Evolutionary conservation across 2,113 vertebrate species (phyloP), one percentile per base, ranked within the genome.

Genomic region (Pithys albifrons): DNA sequence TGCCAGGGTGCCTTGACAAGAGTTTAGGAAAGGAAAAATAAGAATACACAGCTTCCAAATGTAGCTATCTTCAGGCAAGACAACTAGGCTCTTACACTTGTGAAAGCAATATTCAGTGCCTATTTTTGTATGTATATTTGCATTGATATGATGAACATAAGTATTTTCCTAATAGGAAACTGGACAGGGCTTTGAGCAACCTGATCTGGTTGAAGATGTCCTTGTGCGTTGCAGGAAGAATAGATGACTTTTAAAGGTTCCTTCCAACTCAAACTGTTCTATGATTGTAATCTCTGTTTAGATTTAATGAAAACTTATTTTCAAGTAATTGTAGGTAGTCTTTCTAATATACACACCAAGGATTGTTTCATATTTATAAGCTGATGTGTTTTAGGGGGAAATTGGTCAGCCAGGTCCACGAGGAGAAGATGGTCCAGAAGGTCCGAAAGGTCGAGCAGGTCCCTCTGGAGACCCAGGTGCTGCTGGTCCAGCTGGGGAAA

Each of bases 361-460:
- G 7, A 27, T 78, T 64, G 27, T 48, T 72, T 62, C 28, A 15
- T 88, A 71, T 86, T 95, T 88, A 96, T 35, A 69, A 70, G 25
- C 11, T 70, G 59, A 33, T 97, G 11, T 82, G 31, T 95, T 98
- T 88, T 94, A 99, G 99, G 99, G 99, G 85, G 99, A 99, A 97
- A 27, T 98, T 71, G 99, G 99, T 48, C 97, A 98, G 88, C 4
- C 98, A 8, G 99, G 99, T 19, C 81, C 98, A 39, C 98, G 99
- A 92, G 99, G 99, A 97, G 99, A 99, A 95, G 99, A 99, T 31
- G 99, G 99, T 65, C 99, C 99, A 19, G 99, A 99, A 97, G 99
- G 99, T 85, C 99, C 99, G 14, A 99, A 99, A 97, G 99, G 99
- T 79, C 98, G 99, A 91, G 65, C 98, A 6, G 99, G 99, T 48